Evolutionary conservation across 2,113 vertebrate genomes (phyloP).

Genomic region (Seriola rivoliana): DNA sequence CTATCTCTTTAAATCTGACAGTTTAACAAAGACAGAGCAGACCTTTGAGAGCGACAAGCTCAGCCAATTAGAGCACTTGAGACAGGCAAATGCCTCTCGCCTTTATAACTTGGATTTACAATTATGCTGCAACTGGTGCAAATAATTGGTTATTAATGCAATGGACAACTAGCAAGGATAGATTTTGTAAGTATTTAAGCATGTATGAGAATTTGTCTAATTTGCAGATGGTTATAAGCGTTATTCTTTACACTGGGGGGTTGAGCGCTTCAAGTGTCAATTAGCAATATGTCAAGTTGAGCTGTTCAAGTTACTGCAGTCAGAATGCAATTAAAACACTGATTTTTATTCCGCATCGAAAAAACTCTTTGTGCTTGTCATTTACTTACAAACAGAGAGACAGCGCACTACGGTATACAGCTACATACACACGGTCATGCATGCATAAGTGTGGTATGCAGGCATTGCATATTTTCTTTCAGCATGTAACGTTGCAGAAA

Average conservation of each 20-base stretch:
- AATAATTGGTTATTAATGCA: conserved; percentile 65
- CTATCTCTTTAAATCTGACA: conserved; percentile 71
- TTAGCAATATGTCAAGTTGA: conserved; percentile 44
- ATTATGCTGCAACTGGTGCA: conserved; percentile 52
- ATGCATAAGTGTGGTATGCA: not conserved
- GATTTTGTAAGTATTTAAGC: conserved; percentile 62
- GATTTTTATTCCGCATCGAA: not conserved
- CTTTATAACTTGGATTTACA: conserved; percentile 55
- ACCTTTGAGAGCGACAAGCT: conserved; percentile 62
- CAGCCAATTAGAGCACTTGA: conserved; percentile 79
- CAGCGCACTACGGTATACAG: not conserved
- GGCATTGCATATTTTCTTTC: conserved; percentile 10
- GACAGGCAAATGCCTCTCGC: conserved; percentile 63
- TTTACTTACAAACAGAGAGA: not conserved
- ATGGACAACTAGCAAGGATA: conserved; percentile 47
- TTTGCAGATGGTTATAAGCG: conserved; percentile 58
- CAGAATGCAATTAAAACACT: conserved; percentile 26
- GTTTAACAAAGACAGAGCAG: conserved; percentile 69
- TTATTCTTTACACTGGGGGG: conserved; percentile 28
- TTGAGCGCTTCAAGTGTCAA: conserved; percentile 53
- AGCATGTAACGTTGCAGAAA: not conserved
- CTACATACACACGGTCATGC: not conserved
- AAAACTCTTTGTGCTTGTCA: conserved; percentile 3
- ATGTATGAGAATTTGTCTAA: conserved; percentile 66
- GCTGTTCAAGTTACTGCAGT: conserved; percentile 14